Evolutionary conservation across 1,140 invertebrate species (phyloP).

Genomic region (Spodoptera frugiperda): DNA sequence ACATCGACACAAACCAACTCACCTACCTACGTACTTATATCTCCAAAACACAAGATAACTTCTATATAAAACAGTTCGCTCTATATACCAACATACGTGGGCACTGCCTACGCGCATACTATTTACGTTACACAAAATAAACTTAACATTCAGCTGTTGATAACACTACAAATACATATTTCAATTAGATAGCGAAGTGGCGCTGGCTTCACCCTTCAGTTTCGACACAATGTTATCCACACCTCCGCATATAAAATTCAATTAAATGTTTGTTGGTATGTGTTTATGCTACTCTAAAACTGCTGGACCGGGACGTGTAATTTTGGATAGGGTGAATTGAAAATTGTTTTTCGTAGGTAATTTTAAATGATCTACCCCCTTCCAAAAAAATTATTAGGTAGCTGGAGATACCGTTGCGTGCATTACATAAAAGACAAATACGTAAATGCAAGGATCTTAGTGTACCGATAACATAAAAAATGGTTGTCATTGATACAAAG

Average conservation of each 20-base stretch:
- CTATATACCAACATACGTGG: neutral
- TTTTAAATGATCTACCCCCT: neutral
- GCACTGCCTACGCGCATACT: slow-evolving; percentile 17
- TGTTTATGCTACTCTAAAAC: neutral
- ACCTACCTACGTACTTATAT: neutral
- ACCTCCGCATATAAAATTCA: neutral
- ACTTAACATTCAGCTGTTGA: slow-evolving; percentile 20
- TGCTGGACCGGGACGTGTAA: neutral
- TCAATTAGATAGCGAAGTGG: slow-evolving; percentile 27
- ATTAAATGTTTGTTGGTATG: neutral
- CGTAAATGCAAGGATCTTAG: neutral
- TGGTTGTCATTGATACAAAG: slow-evolving; percentile 48
- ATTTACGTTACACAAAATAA: slow-evolving; percentile 27
- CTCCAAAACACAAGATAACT: neutral
- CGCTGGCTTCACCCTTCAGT: slow-evolving; percentile 8
- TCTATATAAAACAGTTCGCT: neutral
- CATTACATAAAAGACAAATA: neutral
- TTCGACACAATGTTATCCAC: slow-evolving; percentile 1
- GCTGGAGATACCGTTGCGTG: neutral
- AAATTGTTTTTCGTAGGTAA: neutral
- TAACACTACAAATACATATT: slow-evolving; percentile 41
- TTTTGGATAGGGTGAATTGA: neutral
- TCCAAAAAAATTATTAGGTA: neutral
- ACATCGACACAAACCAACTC: neutral
- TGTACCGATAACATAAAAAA: slow-evolving; percentile 35